Base-by-base conservation (phyloP, 2,888 invertebrate genomes). In the Heliconius aoede region DNA sequence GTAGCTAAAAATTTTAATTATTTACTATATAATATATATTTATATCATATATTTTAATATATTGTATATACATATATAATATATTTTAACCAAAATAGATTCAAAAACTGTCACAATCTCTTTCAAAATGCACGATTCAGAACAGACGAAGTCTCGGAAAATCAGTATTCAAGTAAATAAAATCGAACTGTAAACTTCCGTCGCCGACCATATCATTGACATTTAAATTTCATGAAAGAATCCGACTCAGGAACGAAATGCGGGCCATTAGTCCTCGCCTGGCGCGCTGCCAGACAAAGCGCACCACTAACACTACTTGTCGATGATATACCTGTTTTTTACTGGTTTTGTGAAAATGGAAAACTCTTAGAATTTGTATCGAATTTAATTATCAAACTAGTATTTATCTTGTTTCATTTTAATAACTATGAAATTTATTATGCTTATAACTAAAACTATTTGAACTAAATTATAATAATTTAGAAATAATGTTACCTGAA, bases 141-240 rank as follows among this genome's bases (percentile, higher is more conserved):
- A 58, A 58, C 24, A 58, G 24, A 11, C 21, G n/a, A 32, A 64
- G 62, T n/a, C 8, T 32, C 21, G 32, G 30, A 32, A 68, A 64
- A 51, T 71, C 72, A 60, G 72, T 72, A 72, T 72, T 60, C 60
- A 32, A 58, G 72, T 72, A 60, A 72, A 72, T 64, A 71, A 71
- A 30, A 55, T 55, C 11, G 36, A 71, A 71, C 58, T 64, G 51
- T 71, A 58, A 71, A 58, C 71, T 58, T 62, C 46, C 61, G 62
- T 71, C 71, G 62, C 51, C 36, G 46, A 71, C 68, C 26, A 62
- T 69, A 75, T 68, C 28, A 62, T 69, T 28, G 62, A 64, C 71
- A 76, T 78, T 76, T 78, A 78, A 78, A 78, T 78, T 78, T 78
- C 76, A 78, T 78, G 76, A 76, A 73, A 58, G 76, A 78, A 76